Evolutionary conservation across 2,888 invertebrate genomes (phyloP), one percentile per base, ranked within the genome.

Genomic region (Eupithecia vulgata): DNA sequence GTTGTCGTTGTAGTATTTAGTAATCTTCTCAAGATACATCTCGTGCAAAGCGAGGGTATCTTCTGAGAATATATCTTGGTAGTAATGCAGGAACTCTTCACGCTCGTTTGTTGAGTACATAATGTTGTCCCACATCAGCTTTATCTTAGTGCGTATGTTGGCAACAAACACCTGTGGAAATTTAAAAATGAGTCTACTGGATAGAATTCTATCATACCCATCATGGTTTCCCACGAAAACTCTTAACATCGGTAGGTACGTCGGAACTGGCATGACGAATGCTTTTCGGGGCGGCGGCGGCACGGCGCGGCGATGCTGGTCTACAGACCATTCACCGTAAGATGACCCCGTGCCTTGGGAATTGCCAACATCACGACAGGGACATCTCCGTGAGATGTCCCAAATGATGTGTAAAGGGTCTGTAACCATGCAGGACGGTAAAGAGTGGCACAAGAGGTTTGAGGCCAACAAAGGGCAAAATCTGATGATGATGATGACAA

Each of bases 31-130:
- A 6, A 97, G 91, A 87, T 98, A 97, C 65, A 96, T 87, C 86
- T 98, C 98, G 84, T 98, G 98, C 30, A 97, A 85, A 0, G 96
- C 96, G 13, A 98, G 92, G 0, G 98, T 92, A 87, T 97, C 97
- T 84, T 98, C 98, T 0, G 96, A 97, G 85, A 96, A 98, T 62
- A 95, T 95, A 61, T 97, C 96, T 81, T 95, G 95, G 81, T 95
- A 92, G 82, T 96, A 96, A 77, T 96, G 95, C 0, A 95, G 87
- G 84, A 97, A 97, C 74, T 95, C 92, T 25, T 95, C 94, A 10
- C 95, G 94, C 78, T 97, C 95, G 0, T 90, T 85, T 52, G 95
- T 94, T 0, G 96, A 95, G 83, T 96, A 97, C 87, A 97, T 96
- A 68, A 97, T 96, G 77, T 95, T 95, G 72, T 97, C 95, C 98